Evolutionary conservation across 2,113 vertebrate genomes (phyloP), one percentile per base, ranked within the genome.

Genomic region (Pogona vitticeps): DNA sequence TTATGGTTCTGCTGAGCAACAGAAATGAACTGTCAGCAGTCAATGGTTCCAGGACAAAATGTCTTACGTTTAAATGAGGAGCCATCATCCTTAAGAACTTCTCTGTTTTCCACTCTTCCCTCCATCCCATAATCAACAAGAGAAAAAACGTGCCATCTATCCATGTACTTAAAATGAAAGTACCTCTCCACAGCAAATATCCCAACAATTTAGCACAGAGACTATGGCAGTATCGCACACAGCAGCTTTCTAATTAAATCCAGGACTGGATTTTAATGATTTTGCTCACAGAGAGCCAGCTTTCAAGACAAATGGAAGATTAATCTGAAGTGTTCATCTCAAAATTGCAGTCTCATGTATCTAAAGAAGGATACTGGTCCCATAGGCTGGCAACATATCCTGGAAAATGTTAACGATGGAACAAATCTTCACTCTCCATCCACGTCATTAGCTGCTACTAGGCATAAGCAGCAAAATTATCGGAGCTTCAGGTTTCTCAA

Each of bases 391-490:
- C 85, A 70, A 36, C 56, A 12, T 88, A 93, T 86, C 80, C 81
- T 3, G 2, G 88, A 93, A 95, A 92, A 73, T 88, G 92, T 92
- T 90, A 93, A 85, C 63, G 84, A 58, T 83, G 61, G 87, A 92
- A 95, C 93, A 94, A 89, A 38, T 0, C 0, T 80, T 92, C 85
- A 73, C 67, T 67, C 38, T 82, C 77, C 86, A 92, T 94, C 89
- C 79, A 42, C 82, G 85, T 93, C 82, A 46, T 21, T 88, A 72
- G 4, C 77, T 90, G 73, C 70, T 90, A 58, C 46, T 68, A 2
- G 89, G 61, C 14, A 76, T 8, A 82, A 18, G 38, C 28, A 36
- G 85, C 20, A 84, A 94, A 90, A 86, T 18, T 80, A 89, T 36
- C 59, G 67, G 65, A 15, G 33, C 80, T 72, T 92, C 89, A 80